A percentile compares a stretch with the other conserved stretches of the same genome.
phyloP scores from a whole-genome alignment of 1,140 invertebrate species.

The Eufriesea mexicana region DNA sequence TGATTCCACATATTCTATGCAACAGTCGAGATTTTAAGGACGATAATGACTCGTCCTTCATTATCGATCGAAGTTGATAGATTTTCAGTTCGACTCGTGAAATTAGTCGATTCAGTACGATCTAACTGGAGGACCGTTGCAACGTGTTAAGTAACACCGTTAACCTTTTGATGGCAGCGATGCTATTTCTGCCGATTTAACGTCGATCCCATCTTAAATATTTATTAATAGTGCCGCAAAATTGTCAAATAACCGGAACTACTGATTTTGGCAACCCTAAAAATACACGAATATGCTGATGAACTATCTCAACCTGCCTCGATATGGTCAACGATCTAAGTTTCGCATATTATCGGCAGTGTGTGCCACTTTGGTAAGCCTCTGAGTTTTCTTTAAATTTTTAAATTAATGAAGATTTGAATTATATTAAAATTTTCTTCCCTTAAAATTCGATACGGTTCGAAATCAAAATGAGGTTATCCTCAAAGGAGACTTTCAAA shows the following conservation, averaged over 20 bases:
- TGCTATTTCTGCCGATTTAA: constrained; percentile 27
- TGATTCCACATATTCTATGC: not conserved
- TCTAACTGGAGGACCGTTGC: not conserved
- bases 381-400: not conserved
- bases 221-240: not conserved
- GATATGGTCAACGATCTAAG: constrained; percentile 67
- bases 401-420: no score
- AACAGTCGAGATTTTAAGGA: not conserved
- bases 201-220: not conserved
- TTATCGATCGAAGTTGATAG: constrained; percentile 4
- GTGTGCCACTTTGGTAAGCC: constrained; percentile 66
- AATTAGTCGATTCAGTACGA: constrained; percentile 7
- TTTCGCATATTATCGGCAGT: constrained; percentile 66
- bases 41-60: not conserved
- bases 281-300: constrained; percentile 35
- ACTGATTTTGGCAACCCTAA: not conserved
- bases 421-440: not conserved
- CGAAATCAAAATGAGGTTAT: no score
- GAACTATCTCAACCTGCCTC: not conserved
- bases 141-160: constrained; percentile 18
- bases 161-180: constrained; percentile 32
- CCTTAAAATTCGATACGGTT: no score
- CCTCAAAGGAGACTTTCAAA: no score
- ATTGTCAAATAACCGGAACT: not conserved
- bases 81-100: not conserved